Evolutionary conservation across 92 coral and sea anemone species (phyloP), one percentile per base, ranked within the genome.

Genomic region (Epizoanthus illoricatus): DNA sequence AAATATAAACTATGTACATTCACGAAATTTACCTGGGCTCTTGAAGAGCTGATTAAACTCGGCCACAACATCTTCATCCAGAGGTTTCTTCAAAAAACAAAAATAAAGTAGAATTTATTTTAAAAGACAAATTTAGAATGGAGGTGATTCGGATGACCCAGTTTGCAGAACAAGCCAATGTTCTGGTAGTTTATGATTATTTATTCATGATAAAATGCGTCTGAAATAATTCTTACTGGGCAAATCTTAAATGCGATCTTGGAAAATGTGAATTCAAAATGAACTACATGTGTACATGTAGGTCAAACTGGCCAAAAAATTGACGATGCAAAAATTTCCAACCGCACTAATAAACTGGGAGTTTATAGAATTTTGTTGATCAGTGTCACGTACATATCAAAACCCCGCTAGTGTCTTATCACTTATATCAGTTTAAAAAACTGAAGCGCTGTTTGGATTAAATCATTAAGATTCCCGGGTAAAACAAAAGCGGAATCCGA

Each of bases 41-140:
- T 86, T 74, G 23, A 87, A 71, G 20, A 92, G 90, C 62, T 87
- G 85, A 56, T 24, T 47, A 69, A 92, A 92, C 42, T 92, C 97
- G 12, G 67, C 74, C 4, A 71, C 80, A 36, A 55, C 54, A 66
- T 90, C 91, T 63, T 83, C 97, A 23, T 85, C 91, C 59, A 92
- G 23, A 8, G 91, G 91, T 69, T 86, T 86, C 97, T 92, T 23
- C n/a, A 65, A 73, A 59, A 76, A 52, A 69, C 56, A 9, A 52
- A 52, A 52, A 10, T 0, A 11, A 52, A 52, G 15, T 7, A 39
- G 5, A 5, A 19, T 9, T 21, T n/a, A 23, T 24, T 24, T 69
- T 18, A 69, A 66, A 42, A 39, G 41, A 17, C 15, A 42, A 61
- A 41, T 17, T n/a, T 21, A 12, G 7, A 75, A n/a, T 69, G 57